Conservation (phyloP, 2,797 vertebrate species). For the Echeneis naucrates region DNA sequence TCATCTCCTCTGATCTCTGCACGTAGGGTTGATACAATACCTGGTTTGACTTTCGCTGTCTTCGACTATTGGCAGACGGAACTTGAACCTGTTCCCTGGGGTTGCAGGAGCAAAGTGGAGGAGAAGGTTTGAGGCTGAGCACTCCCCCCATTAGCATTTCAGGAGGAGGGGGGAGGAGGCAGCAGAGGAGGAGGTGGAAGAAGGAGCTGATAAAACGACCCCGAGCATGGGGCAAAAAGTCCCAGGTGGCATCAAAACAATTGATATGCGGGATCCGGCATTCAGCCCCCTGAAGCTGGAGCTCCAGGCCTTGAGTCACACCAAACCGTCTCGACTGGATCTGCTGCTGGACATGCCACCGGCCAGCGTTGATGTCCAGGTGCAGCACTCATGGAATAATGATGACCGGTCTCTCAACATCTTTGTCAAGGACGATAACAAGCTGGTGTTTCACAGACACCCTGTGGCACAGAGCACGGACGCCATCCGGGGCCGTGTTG, state of each 20-base stretch:
- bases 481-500: slow-evolving; percentile 93
- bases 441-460: slow-evolving; percentile 96
- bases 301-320: slow-evolving; percentile 93
- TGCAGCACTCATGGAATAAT: slow-evolving; percentile 96
- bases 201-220: slow-evolving; percentile 60
- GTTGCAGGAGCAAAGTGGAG: slow-evolving; percentile 68
- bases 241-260: slow-evolving; percentile 97
- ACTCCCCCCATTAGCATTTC: slow-evolving; percentile 75
- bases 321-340: slow-evolving; percentile 94
- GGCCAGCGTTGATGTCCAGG: slow-evolving; percentile 86
- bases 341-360: slow-evolving; percentile 97
- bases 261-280: slow-evolving; percentile 96
- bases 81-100: slow-evolving; percentile 33
- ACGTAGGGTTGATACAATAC: slow-evolving; percentile 73
- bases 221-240: slow-evolving; percentile 97
- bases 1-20: slow-evolving; percentile 65
- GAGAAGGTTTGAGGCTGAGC: slow-evolving; percentile 61
- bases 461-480: slow-evolving; percentile 99
- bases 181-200: slow-evolving; percentile 32
- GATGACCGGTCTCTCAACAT: slow-evolving; percentile 97
- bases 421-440: slow-evolving; percentile 98
- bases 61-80: slow-evolving; percentile 55
- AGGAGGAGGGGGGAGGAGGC: slow-evolving; percentile 60
- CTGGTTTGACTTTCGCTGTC: slow-evolving; percentile 55
- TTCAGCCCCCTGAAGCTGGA: slow-evolving; percentile 94